Percentiles rank a stretch among this genome's conserved stretches.
These are phyloP conservation scores for Candidula unifasciata DNA, from an alignment of 2,888 invertebrate species.

Conservation along the genomic window DNA sequence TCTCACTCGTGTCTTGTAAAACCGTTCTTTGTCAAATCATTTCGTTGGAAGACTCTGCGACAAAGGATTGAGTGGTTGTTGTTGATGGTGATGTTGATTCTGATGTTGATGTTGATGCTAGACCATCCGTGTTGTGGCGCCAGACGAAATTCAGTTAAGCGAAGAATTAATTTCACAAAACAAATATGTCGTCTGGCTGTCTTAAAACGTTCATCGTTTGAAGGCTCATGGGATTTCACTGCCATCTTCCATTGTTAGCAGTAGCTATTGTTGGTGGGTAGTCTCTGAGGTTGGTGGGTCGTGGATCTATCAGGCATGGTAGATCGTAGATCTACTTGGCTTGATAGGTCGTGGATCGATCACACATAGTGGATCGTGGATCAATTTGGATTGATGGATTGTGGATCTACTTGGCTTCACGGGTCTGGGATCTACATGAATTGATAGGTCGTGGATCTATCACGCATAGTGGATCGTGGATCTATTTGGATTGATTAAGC, in stretches of 20 bases:
- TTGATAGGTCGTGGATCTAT: too few species aligned
- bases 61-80: background rate
- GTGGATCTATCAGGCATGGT: too few species aligned
- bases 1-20: background rate
- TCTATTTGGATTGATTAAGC: too few species aligned
- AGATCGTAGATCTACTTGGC: too few species aligned
- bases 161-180: slow-evolving; percentile 8
- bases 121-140: background rate
- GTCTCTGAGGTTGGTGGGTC: too few species aligned
- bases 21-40: slow-evolving; percentile 10
- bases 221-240: background rate
- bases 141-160: slow-evolving; percentile 10
- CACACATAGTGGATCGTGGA: too few species aligned
- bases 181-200: background rate
- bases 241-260: background rate
- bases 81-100: background rate
- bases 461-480: too few species aligned
- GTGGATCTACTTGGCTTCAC: too few species aligned
- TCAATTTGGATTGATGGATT: too few species aligned
- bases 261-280: background rate
- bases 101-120: too few species aligned
- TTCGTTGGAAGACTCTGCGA: background rate
- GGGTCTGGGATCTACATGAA: too few species aligned
- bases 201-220: background rate
- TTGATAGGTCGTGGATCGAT: too few species aligned